Base-by-base conservation (phyloP, 2,113 vertebrate genomes). In the Telmatochromis brichardi region DNA sequence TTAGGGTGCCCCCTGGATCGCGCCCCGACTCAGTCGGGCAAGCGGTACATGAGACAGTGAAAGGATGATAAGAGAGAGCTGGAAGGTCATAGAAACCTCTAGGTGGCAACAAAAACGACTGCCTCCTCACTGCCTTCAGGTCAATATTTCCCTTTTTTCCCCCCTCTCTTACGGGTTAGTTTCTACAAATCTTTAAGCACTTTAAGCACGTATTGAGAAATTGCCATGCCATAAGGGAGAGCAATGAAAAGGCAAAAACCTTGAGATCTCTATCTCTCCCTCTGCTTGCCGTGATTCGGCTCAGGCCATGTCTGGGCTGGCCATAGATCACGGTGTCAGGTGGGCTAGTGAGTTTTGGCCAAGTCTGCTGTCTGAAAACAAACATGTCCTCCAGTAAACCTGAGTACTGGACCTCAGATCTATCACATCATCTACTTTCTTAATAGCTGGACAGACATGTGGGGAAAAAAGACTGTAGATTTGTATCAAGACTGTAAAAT, bases 311-410 rank as follows among this genome's bases (percentile, higher is more conserved):
- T 23, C 31, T 53, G 26, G 58, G 13, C 40, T 12, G 6, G 23
- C 83, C 55, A 85, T 91, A 86, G 80, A 91, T 92, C 91, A 87
- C 1, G 13, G 79, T 91, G 91, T 87, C 85, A 88, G 85, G 45
- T 45, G 60, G 88, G 50, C 83, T 14, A 50, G 81, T 58, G 35
- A 71, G 80, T 40, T 86, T 28, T 51, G 73, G 57, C 28, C 13
- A 6, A 82, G 58, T 21, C 37, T 26, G 83, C 54, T 71, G 63
- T 73, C 23, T 53, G 79, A 73, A 90, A 90, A 86, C 85, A 87
- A 86, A 86, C 54, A 63, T 55, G 71, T 28, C 53, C 26, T 82
- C 80, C 35, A 28, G 45, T 33, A 4, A 33, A 63, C 50, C 33
- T 19, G 21, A 31, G 5, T 51, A 14, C 5, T 86, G 23, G 65